These are phyloP conservation scores for Lepeophtheirus salmonis DNA, from an alignment of 1,140 invertebrate genomes.

Conservation along the genomic window DNA sequence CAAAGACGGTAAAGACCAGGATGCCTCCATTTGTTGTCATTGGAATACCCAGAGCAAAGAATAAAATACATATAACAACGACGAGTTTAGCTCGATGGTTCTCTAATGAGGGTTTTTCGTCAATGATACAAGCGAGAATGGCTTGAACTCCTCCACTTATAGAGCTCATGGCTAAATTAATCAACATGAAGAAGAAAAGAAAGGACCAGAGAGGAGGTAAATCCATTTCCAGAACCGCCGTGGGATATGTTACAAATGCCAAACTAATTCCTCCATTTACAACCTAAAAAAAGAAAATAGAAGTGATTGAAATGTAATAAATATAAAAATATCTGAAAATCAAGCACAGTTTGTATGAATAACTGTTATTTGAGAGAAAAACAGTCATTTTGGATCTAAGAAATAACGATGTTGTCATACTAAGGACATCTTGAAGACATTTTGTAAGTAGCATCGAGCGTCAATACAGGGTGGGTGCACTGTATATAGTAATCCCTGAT, in stretches of 20 bases:
- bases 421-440: too few relatives aligned
- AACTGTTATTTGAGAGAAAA: too few relatives aligned
- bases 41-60: constrained; percentile 19
- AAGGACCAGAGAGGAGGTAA: constrained; percentile 30
- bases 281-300: constrained; percentile 10
- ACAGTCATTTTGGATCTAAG: too few relatives aligned
- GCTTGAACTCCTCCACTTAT: constrained; percentile 26
- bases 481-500: too few relatives aligned
- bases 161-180: constrained; percentile 27
- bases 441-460: too few relatives aligned
- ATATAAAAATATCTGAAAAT: constrained; percentile 20
- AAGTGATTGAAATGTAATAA: constrained; percentile 11
- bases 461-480: too few relatives aligned
- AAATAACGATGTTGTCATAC: too few relatives aligned
- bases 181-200: constrained; percentile 43
- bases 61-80: constrained; percentile 28
- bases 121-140: constrained; percentile 10
- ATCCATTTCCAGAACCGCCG: constrained; percentile 27
- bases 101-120: constrained; percentile 1
- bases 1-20: constrained; percentile 35
- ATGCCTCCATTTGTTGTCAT: constrained; percentile 30
- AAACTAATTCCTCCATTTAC: constrained; percentile 23
- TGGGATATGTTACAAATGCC: constrained; percentile 29
- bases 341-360: constrained; percentile 18
- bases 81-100: not conserved